A percentile compares a stretch with the other conserved stretches of the same genome.
These are phyloP conservation scores for Halichoerus grypus DNA, from an alignment of 2,113 vertebrate genomes.

Conservation along the genomic window DNA sequence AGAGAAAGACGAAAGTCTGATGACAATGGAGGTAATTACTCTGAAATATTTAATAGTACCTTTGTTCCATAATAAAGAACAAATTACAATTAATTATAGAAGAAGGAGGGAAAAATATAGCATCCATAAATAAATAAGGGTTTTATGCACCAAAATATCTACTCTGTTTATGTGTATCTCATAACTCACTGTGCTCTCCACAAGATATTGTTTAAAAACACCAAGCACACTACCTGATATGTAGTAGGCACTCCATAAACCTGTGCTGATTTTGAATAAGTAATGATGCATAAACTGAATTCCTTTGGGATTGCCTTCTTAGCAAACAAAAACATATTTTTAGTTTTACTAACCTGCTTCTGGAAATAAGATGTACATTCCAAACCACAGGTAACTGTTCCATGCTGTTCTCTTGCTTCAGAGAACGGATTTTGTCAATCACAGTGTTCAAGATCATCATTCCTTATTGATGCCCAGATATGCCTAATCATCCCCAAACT, in stretches of 20 bases:
- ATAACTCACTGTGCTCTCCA: not conserved
- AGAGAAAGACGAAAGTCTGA: not conserved
- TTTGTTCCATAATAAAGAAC: not conserved
- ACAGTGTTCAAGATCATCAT: not conserved
- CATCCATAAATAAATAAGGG: not conserved
- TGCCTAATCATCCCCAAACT: not conserved
- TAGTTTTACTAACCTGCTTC: not conserved
- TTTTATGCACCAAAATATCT: not conserved
- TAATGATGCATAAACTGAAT: too few species aligned
- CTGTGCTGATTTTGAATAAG: not conserved
- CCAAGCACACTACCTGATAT: accelerated
- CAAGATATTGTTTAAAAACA: not conserved
- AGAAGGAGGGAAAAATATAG: not conserved
- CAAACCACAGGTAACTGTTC: not conserved
- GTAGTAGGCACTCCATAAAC: not conserved
- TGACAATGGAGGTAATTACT: accelerated
- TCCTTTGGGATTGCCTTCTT: too few species aligned
- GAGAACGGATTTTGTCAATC: not conserved
- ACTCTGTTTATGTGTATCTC: accelerated
- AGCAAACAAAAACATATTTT: not conserved
- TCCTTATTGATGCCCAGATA: not conserved
- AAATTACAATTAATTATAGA: not conserved
- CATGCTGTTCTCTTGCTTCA: accelerated
- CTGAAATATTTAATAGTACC: not conserved
- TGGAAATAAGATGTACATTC: not conserved